Conservation (phyloP, 2,797 vertebrate species). For the Menidia menidia region DNA sequence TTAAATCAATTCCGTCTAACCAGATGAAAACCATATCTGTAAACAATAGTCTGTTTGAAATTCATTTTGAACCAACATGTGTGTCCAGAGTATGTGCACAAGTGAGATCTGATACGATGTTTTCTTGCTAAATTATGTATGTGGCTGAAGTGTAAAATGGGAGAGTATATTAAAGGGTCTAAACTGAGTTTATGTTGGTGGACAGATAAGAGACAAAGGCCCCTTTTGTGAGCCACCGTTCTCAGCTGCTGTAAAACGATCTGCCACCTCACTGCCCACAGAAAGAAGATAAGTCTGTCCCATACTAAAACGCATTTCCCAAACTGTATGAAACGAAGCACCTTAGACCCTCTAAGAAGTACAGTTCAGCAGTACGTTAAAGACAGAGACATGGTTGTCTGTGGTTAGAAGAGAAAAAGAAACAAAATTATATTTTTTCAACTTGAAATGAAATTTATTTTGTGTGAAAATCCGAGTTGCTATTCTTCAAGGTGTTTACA, state of each 20-base stretch:
- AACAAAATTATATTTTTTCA: too few relatives aligned
- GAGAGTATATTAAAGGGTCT: constrained; percentile 44
- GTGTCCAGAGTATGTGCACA: neutral
- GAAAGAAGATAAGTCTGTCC: constrained; percentile 32
- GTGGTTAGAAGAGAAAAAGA: neutral
- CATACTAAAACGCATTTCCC: constrained; percentile 36
- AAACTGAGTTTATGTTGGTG: constrained; percentile 55
- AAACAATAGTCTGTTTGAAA: neutral
- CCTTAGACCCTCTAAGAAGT: constrained; percentile 55
- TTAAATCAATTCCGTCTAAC: too few relatives aligned
- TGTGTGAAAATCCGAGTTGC: too few relatives aligned
- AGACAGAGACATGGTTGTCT: neutral
- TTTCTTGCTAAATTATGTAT: constrained; percentile 12
- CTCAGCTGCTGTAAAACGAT: constrained; percentile 62
- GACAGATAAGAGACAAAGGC: constrained; percentile 72
- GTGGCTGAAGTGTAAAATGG: constrained; percentile 60
- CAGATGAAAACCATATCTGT: too few relatives aligned
- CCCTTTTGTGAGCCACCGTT: constrained; percentile 51
- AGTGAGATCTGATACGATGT: neutral
- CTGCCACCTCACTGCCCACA: constrained; percentile 14
- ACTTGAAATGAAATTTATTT: too few relatives aligned
- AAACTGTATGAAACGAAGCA: constrained; percentile 67
- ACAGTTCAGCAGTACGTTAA: constrained; percentile 26
- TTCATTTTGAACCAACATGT: neutral
- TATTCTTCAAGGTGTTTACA: too few relatives aligned